These are phyloP conservation scores for Enhydra lutris DNA, from an alignment of 2,113 vertebrate genomes.

Conservation along the genomic window DNA sequence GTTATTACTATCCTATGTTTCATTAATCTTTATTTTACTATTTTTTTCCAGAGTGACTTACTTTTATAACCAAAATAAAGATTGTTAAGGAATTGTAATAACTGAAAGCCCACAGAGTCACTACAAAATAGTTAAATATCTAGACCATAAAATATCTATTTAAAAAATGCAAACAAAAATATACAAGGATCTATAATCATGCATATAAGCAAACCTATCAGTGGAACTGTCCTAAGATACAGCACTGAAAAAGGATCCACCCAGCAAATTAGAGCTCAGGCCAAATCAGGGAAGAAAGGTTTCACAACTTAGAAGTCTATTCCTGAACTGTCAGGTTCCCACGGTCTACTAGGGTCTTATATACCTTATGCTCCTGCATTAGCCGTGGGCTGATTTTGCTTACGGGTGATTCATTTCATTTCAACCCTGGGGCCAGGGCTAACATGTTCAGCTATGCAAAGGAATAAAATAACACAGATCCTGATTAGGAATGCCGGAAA, in stretches of 20 bases:
- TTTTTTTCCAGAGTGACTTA: not conserved
- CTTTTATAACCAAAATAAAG: constrained; percentile 14
- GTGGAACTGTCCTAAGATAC: not conserved
- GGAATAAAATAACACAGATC: not conserved
- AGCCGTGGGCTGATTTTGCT: not conserved
- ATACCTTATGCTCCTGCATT: not conserved
- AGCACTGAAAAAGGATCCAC: not conserved
- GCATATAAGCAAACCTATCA: not conserved
- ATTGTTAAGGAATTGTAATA: not conserved
- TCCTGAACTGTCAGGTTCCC: not conserved
- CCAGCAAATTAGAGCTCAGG: not conserved
- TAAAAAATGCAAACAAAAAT: not conserved
- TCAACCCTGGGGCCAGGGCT: not conserved
- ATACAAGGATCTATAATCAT: not conserved
- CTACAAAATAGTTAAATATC: not conserved
- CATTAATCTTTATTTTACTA: not conserved
- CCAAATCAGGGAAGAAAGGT: not conserved
- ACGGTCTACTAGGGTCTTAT: not conserved
- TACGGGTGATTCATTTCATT: not conserved
- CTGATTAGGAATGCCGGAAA: constrained; percentile 19
- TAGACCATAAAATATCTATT: not conserved
- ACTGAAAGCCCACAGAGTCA: not conserved
- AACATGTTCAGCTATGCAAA: not conserved
- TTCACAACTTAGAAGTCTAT: not conserved
- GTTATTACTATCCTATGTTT: not conserved